Evolutionary conservation across 2,888 invertebrate species (phyloP).

Genomic region (Megaustenia siamemsis): DNA sequence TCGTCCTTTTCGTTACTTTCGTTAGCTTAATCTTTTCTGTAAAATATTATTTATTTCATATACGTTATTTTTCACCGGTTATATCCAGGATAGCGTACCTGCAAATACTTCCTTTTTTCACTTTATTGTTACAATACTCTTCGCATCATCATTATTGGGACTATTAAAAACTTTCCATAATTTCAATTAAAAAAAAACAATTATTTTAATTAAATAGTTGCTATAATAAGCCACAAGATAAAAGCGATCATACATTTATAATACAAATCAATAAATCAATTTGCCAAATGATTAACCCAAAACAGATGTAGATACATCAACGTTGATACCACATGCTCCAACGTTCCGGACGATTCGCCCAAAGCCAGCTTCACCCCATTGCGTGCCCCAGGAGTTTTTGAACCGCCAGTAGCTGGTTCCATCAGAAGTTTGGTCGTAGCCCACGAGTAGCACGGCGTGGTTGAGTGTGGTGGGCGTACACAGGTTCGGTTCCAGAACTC

Average conservation of each 20-base stretch:
- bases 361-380: constrained; percentile 68
- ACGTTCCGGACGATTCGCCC: constrained; percentile 12
- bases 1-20: too few relatives aligned
- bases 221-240: too few relatives aligned
- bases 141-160: too few relatives aligned
- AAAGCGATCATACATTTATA: not conserved
- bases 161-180: too few relatives aligned
- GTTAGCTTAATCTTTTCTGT: too few relatives aligned
- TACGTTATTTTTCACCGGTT: too few relatives aligned
- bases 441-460: constrained; percentile 70
- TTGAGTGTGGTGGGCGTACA: constrained; percentile 43
- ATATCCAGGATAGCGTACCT: too few relatives aligned
- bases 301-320: constrained; percentile 16
- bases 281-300: not conserved
- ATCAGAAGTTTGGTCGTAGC: constrained; percentile 68
- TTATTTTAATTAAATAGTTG: too few relatives aligned
- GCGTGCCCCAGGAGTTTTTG: constrained; percentile 75
- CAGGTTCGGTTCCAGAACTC: constrained; percentile 47
- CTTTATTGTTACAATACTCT: too few relatives aligned
- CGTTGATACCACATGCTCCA: constrained; percentile 28
- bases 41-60: too few relatives aligned
- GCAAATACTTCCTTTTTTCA: too few relatives aligned
- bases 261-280: not conserved
- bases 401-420: constrained; percentile 71
- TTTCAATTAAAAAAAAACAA: too few relatives aligned